Conservation (phyloP, 2,797 vertebrate species). For the Pogoniulus pusillus region DNA sequence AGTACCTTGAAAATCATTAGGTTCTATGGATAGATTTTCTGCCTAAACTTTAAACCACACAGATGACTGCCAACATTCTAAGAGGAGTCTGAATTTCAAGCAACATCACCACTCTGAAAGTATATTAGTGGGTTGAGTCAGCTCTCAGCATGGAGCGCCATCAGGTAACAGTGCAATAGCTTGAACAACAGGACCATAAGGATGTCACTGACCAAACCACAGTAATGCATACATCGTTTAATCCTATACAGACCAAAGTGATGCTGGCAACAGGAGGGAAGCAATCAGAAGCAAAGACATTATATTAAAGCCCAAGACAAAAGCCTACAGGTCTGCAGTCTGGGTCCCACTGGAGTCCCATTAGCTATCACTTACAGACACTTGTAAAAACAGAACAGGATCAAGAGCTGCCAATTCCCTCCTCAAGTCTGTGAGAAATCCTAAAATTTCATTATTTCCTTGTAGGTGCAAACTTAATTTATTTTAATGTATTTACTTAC, state of each 20-base stretch:
- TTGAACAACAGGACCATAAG: accelerated
- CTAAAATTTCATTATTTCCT: not conserved
- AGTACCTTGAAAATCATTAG: not conserved
- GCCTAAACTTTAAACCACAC: not conserved
- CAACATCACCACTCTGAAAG: not conserved
- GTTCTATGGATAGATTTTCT: not conserved
- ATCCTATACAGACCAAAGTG: not conserved
- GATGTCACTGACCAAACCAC: not conserved
- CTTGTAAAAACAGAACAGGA: not conserved
- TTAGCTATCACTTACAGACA: not conserved
- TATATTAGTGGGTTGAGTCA: not conserved
- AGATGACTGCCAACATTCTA: not conserved
- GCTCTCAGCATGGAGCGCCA: not conserved
- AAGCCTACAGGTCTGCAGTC: not conserved
- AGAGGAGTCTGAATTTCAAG: not conserved
- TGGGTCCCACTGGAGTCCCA: not conserved
- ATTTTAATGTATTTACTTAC: not conserved
- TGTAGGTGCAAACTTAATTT: not conserved
- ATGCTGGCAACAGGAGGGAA: not conserved
- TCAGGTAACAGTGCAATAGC: not conserved
- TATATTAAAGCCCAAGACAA: not conserved
- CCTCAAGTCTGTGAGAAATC: not conserved
- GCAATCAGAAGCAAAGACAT: not conserved
- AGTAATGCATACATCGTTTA: not conserved
- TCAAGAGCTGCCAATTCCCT: not conserved